A percentile compares a stretch with the other conserved stretches of the same genome.
phyloP scores from a whole-genome alignment of 2,888 invertebrate species.

The Dynastes hyllus region DNA sequence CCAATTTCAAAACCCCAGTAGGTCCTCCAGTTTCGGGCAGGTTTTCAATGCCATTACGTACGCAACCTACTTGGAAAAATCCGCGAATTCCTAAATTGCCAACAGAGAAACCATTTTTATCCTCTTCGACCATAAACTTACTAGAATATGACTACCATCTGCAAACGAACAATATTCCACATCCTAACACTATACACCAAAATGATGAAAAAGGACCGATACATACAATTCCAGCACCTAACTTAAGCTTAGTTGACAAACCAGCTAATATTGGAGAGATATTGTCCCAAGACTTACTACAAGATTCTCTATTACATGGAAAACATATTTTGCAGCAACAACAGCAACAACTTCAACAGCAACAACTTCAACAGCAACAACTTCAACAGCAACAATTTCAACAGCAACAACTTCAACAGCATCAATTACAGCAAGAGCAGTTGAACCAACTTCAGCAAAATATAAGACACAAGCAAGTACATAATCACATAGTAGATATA shows the following conservation, averaged over 20 bases:
- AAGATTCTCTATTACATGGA: constrained; percentile 9
- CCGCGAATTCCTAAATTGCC: constrained; percentile 54
- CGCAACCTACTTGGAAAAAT: constrained; percentile 60
- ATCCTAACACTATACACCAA: constrained; percentile 67
- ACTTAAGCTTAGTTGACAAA: constrained; percentile 81
- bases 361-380: constrained; percentile 57
- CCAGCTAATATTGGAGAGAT: constrained; percentile 73
- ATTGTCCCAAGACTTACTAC: constrained; percentile 35
- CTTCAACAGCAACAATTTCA: constrained; percentile 63
- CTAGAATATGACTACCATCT: constrained; percentile 67
- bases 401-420: constrained; percentile 60
- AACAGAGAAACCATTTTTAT: constrained; percentile 59
- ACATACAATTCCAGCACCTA: constrained; percentile 90
- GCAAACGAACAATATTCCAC: constrained; percentile 67
- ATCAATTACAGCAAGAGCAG: constrained; percentile 59
- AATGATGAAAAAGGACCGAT: constrained; percentile 80
- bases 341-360: constrained; percentile 51
- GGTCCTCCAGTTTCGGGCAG: constrained; percentile 53
- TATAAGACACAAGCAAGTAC: constrained; percentile 59
- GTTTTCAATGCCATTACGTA: constrained; percentile 55
- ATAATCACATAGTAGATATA: constrained; percentile 58
- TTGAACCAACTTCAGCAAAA: constrained; percentile 58
- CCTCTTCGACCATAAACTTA: constrained; percentile 61
- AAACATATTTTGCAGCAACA: constrained; percentile 45
- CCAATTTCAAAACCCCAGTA: constrained; percentile 58